These are phyloP conservation scores for Istiophorus platypterus DNA, from an alignment of 2,113 vertebrate species.

Conservation along the genomic window DNA sequence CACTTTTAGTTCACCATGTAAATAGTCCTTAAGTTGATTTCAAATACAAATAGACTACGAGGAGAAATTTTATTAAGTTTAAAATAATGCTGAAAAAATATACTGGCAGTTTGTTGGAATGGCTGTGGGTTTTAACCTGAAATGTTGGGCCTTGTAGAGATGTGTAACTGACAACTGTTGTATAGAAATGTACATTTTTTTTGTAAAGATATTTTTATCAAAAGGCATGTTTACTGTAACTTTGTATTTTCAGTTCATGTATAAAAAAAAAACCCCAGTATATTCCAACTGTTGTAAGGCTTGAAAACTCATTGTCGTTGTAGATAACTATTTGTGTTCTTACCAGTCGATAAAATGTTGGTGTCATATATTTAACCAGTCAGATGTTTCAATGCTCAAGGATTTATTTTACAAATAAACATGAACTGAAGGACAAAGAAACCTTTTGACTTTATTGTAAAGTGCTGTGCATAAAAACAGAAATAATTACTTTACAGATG, in stretches of 20 bases:
- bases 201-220: slow-evolving; percentile 88
- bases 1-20: slow-evolving; percentile 54
- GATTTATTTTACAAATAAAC: slow-evolving; percentile 77
- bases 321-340: slow-evolving; percentile 72
- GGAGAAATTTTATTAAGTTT: slow-evolving; percentile 24
- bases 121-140: slow-evolving; percentile 58
- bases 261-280: slow-evolving; percentile 43
- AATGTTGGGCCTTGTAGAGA: slow-evolving; percentile 46
- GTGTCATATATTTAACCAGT: slow-evolving; percentile 66
- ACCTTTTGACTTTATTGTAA: slow-evolving; percentile 23
- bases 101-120: slow-evolving; percentile 62
- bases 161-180: slow-evolving; percentile 74
- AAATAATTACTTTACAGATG: slow-evolving; percentile 7
- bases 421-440: slow-evolving; percentile 56
- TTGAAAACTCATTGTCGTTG: slow-evolving; percentile 71
- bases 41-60: slow-evolving; percentile 18
- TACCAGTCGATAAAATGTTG: slow-evolving; percentile 68
- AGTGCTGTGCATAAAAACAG: not conserved
- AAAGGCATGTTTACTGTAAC: slow-evolving; percentile 85
- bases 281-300: slow-evolving; percentile 79
- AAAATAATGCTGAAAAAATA: slow-evolving; percentile 34
- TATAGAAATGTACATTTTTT: slow-evolving; percentile 87
- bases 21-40: slow-evolving; percentile 63
- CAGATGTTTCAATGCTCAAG: slow-evolving; percentile 58
- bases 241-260: slow-evolving; percentile 82